Evolutionary conservation across 2,888 invertebrate genomes (phyloP), one percentile per base, ranked within the genome.

Genomic region (Leptarthrus brevirostris): DNA sequence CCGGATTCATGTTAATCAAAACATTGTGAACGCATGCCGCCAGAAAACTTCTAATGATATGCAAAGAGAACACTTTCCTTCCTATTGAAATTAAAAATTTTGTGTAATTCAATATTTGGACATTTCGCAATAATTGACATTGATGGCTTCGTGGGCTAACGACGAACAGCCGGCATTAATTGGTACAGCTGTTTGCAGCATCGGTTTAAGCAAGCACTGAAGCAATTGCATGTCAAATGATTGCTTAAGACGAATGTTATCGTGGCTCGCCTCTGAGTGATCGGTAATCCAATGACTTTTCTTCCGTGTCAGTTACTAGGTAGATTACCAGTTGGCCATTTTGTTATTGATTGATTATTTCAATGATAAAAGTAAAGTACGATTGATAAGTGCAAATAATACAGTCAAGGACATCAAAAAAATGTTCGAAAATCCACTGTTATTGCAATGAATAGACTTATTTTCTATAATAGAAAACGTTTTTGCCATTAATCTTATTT

Each of bases 61-160:
- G 12, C 44, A 14, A 14, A 44, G 44, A 14, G n/a, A 12, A 1
- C 3, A 14, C n/a, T n/a, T 44, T 44, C n/a, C 44, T 14, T 44
- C n/a, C 16, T 44, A 44, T 26, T 56, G 24, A 26, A 56, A 56
- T 56, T 56, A 30, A 56, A 56, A 24, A 56, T 56, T 30, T 56
- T 56, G 24, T 16, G 14, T 14, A n/a, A 24, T 26, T 30, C 56
- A 56, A 56, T 56, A 56, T 56, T 56, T 56, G 56, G 30, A 30
- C 56, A 26, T 56, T 56, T 56, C 30, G 56, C 56, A 56, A 56
- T 8, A 30, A 1, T 30, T 30, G 56, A 26, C 56, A 56, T 26
- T 30, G 56, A 56, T 24, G 14, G 12, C 24, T 26, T 30, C 56
- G 24, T 56, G 56, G n/a, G 56, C 30, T 30, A n/a, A n/a, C n/a